phyloP scores from a whole-genome alignment of 1,140 invertebrate species.

The Acromyrmex heyeri region DNA sequence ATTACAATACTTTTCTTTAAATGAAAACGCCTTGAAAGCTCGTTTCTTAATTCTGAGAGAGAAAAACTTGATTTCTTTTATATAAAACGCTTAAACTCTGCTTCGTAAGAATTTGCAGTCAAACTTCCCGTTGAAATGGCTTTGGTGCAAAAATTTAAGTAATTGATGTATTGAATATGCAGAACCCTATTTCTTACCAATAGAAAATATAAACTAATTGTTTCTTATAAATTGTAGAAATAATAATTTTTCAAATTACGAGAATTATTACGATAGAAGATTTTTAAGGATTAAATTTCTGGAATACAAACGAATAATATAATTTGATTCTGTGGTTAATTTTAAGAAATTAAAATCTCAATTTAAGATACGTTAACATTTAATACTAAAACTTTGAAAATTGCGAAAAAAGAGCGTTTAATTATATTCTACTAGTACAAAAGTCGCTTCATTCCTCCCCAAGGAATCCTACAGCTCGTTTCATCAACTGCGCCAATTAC shows the following conservation, averaged over 20 bases:
- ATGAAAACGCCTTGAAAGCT: conserved; percentile 6
- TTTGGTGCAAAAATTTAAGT: background rate
- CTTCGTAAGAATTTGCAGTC: conserved; percentile 31
- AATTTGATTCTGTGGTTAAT: background rate
- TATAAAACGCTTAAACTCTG: conserved; percentile 9
- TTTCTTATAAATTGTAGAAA: background rate
- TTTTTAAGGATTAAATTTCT: background rate
- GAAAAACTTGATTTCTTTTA: conserved; percentile 11
- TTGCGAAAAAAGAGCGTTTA: conserved; percentile 9
- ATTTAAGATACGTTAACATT: conserved; percentile 9
- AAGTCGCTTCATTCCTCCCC: conserved; percentile 18
- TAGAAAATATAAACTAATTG: background rate
- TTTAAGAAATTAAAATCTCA: background rate
- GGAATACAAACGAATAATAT: background rate
- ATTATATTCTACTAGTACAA: conserved; percentile 16
- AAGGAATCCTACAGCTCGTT: background rate
- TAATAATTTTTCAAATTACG: background rate
- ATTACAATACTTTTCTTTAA: background rate
- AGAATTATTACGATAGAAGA: background rate
- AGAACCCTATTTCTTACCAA: background rate
- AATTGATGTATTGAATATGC: background rate
- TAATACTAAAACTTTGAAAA: background rate
- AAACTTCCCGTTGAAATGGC: background rate
- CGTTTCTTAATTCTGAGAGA: background rate
- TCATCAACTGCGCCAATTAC: conserved; percentile 17